phyloP scores from a whole-genome alignment of 64 coral and sea anemone genomes.

The Dendronephthya gigantea region DNA sequence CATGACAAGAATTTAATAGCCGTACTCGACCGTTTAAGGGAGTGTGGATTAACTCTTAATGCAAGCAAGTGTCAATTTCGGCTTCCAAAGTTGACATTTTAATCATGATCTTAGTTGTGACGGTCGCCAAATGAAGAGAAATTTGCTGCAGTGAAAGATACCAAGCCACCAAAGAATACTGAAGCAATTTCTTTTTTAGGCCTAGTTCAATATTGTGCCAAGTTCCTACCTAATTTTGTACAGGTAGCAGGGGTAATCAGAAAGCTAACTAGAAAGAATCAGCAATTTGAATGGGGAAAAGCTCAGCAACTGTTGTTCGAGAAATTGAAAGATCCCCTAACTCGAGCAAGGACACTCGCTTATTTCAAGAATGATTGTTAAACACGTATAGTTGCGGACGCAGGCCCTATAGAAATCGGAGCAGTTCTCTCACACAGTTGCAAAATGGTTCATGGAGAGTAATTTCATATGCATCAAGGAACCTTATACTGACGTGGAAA shows the following conservation, averaged over 20 bases:
- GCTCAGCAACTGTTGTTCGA: constrained; percentile 1
- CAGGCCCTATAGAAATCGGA: neutral
- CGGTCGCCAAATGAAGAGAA: constrained; percentile 19
- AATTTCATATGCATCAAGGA: neutral
- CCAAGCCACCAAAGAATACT: neutral
- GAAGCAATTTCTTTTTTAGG: constrained; percentile 17
- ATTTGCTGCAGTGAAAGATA: neutral
- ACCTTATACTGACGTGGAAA: neutral
- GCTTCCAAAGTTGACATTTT: constrained; percentile 24
- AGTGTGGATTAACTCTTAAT: constrained; percentile 27
- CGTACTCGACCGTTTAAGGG: neutral
- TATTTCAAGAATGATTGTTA: constrained; percentile 8
- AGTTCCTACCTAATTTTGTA: neutral
- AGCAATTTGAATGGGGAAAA: constrained; percentile 5
- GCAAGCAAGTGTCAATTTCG: constrained; percentile 16
- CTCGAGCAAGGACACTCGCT: neutral
- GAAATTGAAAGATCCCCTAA: constrained; percentile 3
- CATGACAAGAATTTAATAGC: neutral
- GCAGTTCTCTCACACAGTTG: neutral
- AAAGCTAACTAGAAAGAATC: neutral
- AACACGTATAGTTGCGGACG: neutral
- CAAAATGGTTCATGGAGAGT: neutral
- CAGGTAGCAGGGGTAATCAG: neutral
- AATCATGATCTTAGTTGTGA: neutral
- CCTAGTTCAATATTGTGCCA: constrained; percentile 11